Evolutionary conservation across 2,888 invertebrate species (phyloP), one percentile per base, ranked within the genome.

Genomic region (Xanthia togata): DNA sequence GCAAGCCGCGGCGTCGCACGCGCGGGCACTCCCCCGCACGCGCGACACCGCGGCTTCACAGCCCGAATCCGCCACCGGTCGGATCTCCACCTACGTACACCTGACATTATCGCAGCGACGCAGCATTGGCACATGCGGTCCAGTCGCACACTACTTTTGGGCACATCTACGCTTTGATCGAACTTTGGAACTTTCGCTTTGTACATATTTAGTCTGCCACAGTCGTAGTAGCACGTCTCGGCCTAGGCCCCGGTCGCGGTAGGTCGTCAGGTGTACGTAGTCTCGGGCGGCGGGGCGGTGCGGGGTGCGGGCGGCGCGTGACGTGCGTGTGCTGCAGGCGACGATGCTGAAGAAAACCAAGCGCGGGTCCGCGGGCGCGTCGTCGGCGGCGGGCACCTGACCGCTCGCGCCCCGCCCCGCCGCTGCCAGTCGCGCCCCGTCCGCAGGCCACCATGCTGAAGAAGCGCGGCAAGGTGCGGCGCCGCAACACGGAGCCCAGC

Each of bases 331-430:
- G 92, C 93, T 93, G 94, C 97, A 99, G 99, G 99, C 99, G 95
- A 99, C 99, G 97, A 99, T 99, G 99, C 98, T 99, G 98, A 99
- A 99, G 98, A 99, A 99, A 98, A 98, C 98, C 97, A 99, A 99
- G 98, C 99, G 99, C 97, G 99, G 99, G 97, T 98, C 99, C 92
- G 98, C 97, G 98, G 98, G 96, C 92, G 97, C 97, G 97, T 97
- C 88, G 86, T 82, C 97, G 97, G 97, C 97, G 96, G 97, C 97
- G 96, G 92, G 92, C 92, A 93, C 93, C 92, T 92, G 93, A 92
- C 91, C 89, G 84, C 84, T 69, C 89, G 87, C 89, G 87, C 89
- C 89, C 90, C 87, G 88, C 91, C 90, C 91, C 90, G 96, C 96
- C 97, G 87, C 89, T 88, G 84, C 84, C 88, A 83, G 86, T 84